Evolutionary conservation across 2,113 vertebrate genomes (phyloP).

Genomic region (Crypturellus undulatus): DNA sequence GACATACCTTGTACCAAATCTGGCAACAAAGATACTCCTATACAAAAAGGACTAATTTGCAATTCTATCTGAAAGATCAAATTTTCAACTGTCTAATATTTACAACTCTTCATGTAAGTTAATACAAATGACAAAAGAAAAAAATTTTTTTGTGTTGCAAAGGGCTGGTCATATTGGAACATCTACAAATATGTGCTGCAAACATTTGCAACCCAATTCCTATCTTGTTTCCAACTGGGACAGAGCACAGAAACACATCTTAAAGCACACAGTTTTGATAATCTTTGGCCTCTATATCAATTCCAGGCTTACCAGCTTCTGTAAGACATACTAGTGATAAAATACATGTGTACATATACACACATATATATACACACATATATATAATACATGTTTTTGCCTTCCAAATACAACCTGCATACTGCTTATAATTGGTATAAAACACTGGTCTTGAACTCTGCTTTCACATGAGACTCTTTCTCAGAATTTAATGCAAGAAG

Average conservation of each 20-base stretch:
- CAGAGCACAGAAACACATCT: background rate
- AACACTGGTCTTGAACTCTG: conserved; percentile 2
- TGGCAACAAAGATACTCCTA: background rate
- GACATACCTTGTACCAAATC: background rate
- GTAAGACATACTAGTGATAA: background rate
- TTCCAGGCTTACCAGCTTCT: background rate
- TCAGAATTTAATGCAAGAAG: background rate
- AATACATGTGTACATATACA: background rate
- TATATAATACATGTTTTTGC: background rate
- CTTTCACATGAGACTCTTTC: background rate
- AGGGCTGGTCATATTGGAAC: background rate
- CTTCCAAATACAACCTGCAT: background rate
- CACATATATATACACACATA: too few relatives aligned
- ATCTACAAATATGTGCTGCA: background rate
- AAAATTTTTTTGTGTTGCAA: background rate
- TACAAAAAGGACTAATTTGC: background rate
- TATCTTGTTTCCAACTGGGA: conserved; percentile 16
- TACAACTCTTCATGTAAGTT: conserved; percentile 6
- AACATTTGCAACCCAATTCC: background rate
- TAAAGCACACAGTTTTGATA: background rate
- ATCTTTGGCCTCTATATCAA: background rate
- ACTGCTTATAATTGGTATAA: conserved; percentile 1
- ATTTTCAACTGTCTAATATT: conserved; percentile 44
- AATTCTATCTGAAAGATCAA: background rate
- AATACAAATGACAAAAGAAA: background rate